Percentiles rank a stretch among this genome's conserved stretches.
Conservation (phyloP, 2,797 vertebrate species). For the Scolopax rusticola region DNA sequence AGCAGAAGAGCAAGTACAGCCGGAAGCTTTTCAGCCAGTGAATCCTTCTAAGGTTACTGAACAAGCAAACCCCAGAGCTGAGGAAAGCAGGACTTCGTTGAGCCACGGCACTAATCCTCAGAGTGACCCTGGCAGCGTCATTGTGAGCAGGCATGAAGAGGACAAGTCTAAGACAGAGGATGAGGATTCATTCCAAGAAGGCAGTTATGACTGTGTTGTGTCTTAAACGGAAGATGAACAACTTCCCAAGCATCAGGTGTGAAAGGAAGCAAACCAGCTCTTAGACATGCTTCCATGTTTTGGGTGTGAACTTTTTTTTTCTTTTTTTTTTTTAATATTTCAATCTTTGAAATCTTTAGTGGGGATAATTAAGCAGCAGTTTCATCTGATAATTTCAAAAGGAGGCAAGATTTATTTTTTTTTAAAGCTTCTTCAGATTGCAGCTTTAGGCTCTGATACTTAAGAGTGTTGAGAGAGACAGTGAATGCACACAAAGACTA, state of each 20-base stretch:
- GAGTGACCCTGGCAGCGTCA: conserved; percentile 74
- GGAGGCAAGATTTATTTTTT: conserved; percentile 36
- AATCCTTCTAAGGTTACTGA: conserved; percentile 83
- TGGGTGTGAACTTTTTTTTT: neutral
- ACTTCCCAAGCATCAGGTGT: conserved; percentile 51
- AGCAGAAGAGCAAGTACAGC: conserved; percentile 86
- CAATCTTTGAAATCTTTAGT: conserved; percentile 54
- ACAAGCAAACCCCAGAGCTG: conserved; percentile 78
- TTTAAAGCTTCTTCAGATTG: conserved; percentile 1
- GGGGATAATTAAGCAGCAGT: conserved; percentile 65
- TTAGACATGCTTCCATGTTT: conserved; percentile 33
- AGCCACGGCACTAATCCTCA: conserved; percentile 81
- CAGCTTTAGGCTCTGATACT: conserved; percentile 51
- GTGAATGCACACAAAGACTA: neutral
- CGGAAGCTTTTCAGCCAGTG: conserved; percentile 90
- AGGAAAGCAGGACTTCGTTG: conserved; percentile 84
- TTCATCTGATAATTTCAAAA: conserved; percentile 52
- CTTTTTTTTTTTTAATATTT: neutral
- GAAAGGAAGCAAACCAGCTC: conserved; percentile 60
- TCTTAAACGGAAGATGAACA: conserved; percentile 81
- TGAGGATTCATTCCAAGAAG: conserved; percentile 88
- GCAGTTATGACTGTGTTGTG: conserved; percentile 91
- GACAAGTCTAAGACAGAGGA: conserved; percentile 80
- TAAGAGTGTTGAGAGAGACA: neutral
- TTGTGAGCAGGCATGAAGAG: conserved; percentile 78